A percentile compares a stretch with the other conserved stretches of the same genome.
Evolutionary conservation across 37 sponge, comb jelly and placozoan species (phyloP).

Genomic region (Trichoplax adhaerens): DNA sequence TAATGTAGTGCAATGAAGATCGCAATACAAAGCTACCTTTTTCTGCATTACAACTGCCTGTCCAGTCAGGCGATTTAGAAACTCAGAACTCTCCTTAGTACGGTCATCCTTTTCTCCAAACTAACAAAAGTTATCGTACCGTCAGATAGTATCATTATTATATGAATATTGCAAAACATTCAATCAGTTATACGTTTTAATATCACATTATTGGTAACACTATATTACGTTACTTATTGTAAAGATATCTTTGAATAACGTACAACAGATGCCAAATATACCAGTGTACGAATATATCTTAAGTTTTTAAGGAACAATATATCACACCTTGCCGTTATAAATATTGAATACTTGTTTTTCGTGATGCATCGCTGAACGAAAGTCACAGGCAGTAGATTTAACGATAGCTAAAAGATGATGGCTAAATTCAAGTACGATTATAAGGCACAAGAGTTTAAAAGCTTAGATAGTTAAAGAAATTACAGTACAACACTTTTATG

Average conservation of each 20-base stretch:
- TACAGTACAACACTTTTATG: background rate
- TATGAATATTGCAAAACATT: too few relatives aligned
- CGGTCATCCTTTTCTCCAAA: slow-evolving; percentile 49
- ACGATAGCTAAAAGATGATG: slow-evolving; percentile 24
- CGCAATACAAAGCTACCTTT: background rate
- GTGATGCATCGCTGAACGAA: slow-evolving; percentile 64
- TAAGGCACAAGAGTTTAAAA: too few relatives aligned
- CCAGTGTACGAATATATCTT: background rate
- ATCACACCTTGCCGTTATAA: slow-evolving; percentile 45
- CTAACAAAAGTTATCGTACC: slow-evolving; percentile 4
- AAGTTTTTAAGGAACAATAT: background rate
- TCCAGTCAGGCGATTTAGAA: slow-evolving; percentile 59
- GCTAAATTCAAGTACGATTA: too few relatives aligned
- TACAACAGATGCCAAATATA: background rate
- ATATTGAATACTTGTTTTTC: slow-evolving; percentile 63
- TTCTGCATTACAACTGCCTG: slow-evolving; percentile 89
- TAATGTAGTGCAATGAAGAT: too few relatives aligned
- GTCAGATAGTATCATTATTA: too few relatives aligned
- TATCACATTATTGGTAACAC: slow-evolving; percentile 3
- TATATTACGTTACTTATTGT: background rate
- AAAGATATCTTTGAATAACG: background rate
- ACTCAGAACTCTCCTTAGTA: slow-evolving; percentile 58
- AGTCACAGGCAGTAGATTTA: slow-evolving; percentile 52
- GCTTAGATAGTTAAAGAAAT: too few relatives aligned
- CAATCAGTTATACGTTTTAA: too few relatives aligned